Conservation (phyloP, 2,113 vertebrate species). For the Chloroceryle aenea region DNA sequence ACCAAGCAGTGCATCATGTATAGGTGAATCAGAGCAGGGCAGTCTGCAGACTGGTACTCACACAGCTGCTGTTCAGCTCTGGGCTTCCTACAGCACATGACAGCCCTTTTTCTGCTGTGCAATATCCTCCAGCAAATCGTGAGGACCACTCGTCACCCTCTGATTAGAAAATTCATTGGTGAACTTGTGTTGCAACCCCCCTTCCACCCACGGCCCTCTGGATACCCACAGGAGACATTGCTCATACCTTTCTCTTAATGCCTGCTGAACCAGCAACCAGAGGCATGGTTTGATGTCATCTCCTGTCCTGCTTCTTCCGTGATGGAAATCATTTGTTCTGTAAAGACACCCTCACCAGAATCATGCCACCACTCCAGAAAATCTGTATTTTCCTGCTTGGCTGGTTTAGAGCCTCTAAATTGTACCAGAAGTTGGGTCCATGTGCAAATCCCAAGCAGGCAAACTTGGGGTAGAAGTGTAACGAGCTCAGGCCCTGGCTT, state of each 20-base stretch:
- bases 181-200: not conserved
- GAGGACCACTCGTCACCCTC: not conserved
- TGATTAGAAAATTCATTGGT: not conserved
- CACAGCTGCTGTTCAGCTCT: fast-evolving
- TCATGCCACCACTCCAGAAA: not conserved
- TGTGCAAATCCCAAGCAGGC: not conserved
- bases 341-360: not conserved
- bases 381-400: not conserved
- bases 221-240: not conserved
- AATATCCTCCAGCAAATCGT: not conserved
- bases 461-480: not conserved
- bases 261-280: not conserved
- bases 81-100: not conserved
- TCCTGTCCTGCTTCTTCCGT: not conserved
- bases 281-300: not conserved
- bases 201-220: not conserved
- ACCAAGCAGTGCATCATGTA: fast-evolving
- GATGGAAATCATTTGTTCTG: not conserved
- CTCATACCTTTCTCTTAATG: not conserved
- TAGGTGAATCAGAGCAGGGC: fast-evolving
- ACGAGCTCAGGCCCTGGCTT: not conserved
- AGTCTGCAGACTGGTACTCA: not conserved
- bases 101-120: not conserved
- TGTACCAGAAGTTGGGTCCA: not conserved
- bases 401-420: not conserved